Base-by-base conservation (phyloP, 1,140 invertebrate genomes). In the Drosophila eugracilis region DNA sequence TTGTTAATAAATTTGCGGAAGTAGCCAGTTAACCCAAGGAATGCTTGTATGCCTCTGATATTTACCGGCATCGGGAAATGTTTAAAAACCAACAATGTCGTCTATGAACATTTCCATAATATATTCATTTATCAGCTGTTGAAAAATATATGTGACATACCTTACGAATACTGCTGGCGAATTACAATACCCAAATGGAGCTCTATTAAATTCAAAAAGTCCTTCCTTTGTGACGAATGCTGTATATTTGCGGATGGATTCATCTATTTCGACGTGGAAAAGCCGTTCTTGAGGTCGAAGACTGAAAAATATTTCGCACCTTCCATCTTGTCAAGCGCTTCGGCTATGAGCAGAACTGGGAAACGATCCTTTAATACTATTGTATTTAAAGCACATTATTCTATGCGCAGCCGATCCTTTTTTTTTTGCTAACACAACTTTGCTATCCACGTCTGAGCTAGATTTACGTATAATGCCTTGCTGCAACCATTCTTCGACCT, bases 391-490 rank as follows among this genome's bases (percentile, higher is more conserved):
- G 22, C 9, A 42, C 41, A 19, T 10, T 42, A 22, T 2, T 44
- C 21, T 44, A 14, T 24, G 6, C 21, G 24, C 6, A 22, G 21
- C 4, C 21, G 5, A 12, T 44, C 17, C 24, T 14, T 17, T 28
- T 12, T 47, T 47, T 21, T 44, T 44, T 5, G 41, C 21, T 44
- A 14, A 6, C 19, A 44, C 21, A 44, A 44, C 41, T 24, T 44
- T 24, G 9, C n/a, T 44, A 9, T 12, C 41, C n/a, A 44, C 21
- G 24, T 24, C 41, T 7, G n/a, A n/a, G n/a, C n/a, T n/a, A n/a
- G n/a, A n/a, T 24, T n/a, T n/a, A n/a, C n/a, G n/a, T n/a, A n/a
- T n/a, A n/a, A n/a, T n/a, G n/a, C n/a, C n/a, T n/a, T n/a, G 21
- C 21, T 44, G 42, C 5, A 44, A 12, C n/a, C 42, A 44, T 14